Evolutionary conservation across 1,140 invertebrate genomes (phyloP), one percentile per base, ranked within the genome.

Genomic region (Euwallacea similis): DNA sequence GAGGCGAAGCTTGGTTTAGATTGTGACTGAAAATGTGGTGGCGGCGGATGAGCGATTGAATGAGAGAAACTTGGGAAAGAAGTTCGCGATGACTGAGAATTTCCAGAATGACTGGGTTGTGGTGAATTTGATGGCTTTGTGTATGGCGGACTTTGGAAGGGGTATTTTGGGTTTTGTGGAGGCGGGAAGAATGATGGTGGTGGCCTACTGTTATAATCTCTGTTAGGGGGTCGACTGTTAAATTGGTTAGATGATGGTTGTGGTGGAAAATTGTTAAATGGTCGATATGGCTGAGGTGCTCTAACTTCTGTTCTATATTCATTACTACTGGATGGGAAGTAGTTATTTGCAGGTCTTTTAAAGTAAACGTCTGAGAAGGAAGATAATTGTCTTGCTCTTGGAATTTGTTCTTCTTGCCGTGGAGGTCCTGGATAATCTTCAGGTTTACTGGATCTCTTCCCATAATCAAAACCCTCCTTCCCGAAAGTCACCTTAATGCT

Each of bases 401-500:
- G 87, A 69, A 86, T 62, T 41, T 76, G 73, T 46, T 86, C 84
- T 54, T 85, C 84, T 13, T 87, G 86, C 41, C 87, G 85, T 50
- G 87, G 87, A 76, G 68, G 62, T 21, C 69, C 69, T 42, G 71
- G 67, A 33, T 73, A 74, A 56, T 78, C 77, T 47, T 78, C 75
- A 10, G 75, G 71, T 73, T 78, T 78, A 53, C 85, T 81, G 50
- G 86, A 84, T 73, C 85, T 80, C 50, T 85, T 85, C 6, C 85
- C 80, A 65, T 85, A 83, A 71, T 84, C 82, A 59, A 87, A 84
- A 59, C 84, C 80, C 73, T 90, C 87, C 50, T 87, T 88, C 8
- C 90, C 90, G 74, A 93, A 92, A 41, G 90, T 91, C 7, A 92
- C 87, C 75, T 89, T 89, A 9, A 92, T 88, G 41, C 89, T 89